Evolutionary conservation across 35 echinoderm and acorn worm genomes (phyloP).

Genomic region (Ophioderma brevispina): DNA sequence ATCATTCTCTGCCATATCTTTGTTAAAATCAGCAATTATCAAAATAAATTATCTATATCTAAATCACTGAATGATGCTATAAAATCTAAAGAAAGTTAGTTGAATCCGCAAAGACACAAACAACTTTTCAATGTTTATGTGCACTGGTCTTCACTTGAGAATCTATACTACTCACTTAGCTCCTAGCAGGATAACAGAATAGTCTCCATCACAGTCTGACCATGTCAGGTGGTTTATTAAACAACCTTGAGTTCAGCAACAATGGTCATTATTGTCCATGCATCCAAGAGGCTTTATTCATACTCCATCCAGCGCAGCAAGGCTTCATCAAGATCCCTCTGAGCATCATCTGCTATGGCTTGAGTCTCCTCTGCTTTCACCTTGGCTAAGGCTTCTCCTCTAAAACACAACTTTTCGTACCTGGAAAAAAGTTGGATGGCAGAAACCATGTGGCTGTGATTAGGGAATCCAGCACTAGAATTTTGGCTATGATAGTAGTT

Average conservation of each 20-base stretch:
- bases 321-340: conserved; percentile 91
- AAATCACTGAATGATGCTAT: too few species aligned
- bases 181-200: conserved; percentile 81
- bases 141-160: too few species aligned
- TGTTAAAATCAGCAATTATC: too few species aligned
- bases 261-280: conserved; percentile 96
- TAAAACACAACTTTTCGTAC: conserved; percentile 90
- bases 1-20: too few species aligned
- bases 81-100: too few species aligned
- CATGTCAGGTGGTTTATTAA: conserved; percentile 94
- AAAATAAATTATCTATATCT: too few species aligned
- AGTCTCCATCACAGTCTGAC: conserved; percentile 95
- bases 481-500: too few species aligned
- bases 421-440: too few species aligned
- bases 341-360: conserved; percentile 96
- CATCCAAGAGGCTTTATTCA: conserved; percentile 89
- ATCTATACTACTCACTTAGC: conserved; percentile 74
- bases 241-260: conserved; percentile 93
- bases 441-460: too few species aligned
- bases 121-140: too few species aligned
- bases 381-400: conserved; percentile 90
- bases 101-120: too few species aligned
- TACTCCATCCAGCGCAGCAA: conserved; percentile 90
- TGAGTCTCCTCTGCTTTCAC: conserved; percentile 97
- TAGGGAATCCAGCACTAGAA: too few species aligned